Conservation (phyloP, 2,797 vertebrate species). For the Chlorospingus flavigularis region DNA sequence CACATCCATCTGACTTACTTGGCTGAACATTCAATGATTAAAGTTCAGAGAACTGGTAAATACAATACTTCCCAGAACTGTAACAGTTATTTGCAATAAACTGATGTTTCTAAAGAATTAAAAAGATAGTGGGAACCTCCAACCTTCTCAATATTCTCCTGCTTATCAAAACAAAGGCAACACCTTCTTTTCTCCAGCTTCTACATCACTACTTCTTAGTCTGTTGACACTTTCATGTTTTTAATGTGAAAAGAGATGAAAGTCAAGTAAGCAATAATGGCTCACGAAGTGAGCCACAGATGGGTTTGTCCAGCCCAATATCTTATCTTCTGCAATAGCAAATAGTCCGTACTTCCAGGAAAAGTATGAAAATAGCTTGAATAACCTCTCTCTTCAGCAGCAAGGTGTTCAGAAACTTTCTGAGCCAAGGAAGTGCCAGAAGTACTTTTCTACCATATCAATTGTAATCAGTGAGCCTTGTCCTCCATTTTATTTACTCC, state of each 20-base stretch:
- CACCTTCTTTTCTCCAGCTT: background rate
- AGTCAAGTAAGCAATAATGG: background rate
- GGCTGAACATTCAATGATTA: background rate
- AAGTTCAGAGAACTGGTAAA: background rate
- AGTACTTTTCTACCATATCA: background rate
- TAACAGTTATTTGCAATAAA: background rate
- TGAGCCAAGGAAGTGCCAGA: background rate
- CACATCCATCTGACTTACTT: constrained; percentile 1
- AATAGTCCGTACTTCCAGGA: background rate
- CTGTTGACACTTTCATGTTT: background rate
- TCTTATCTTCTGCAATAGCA: background rate
- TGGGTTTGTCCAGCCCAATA: background rate
- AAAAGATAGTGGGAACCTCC: background rate
- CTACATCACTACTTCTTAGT: background rate
- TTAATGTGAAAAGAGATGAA: background rate
- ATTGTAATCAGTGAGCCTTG: background rate
- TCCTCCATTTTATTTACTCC: background rate
- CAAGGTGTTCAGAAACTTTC: background rate
- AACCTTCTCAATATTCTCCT: background rate
- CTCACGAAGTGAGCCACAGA: background rate
- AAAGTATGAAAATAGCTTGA: background rate
- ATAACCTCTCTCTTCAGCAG: background rate
- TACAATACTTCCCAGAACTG: background rate
- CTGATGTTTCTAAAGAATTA: background rate
- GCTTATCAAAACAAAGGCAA: background rate